These are phyloP conservation scores for Myotis findleyi DNA, from an alignment of 2,797 vertebrate species.

Conservation along the genomic window DNA sequence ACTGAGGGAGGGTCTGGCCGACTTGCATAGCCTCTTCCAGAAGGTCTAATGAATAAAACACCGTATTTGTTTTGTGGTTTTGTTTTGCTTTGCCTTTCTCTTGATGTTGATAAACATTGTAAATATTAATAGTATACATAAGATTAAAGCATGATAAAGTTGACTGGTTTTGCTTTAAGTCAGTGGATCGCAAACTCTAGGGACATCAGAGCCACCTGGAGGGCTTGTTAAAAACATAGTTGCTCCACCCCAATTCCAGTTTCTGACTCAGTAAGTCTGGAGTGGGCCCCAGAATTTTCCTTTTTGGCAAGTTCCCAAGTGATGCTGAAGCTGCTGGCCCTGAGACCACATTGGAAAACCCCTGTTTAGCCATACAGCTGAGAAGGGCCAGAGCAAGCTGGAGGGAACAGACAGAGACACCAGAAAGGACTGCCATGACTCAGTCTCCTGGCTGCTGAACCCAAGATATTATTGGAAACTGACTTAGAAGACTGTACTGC, in stretches of 20 bases:
- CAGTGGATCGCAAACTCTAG: background rate
- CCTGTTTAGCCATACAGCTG: background rate
- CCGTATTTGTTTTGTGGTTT: background rate
- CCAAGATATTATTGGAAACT: background rate
- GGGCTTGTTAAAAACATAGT: background rate
- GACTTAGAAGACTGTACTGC: background rate
- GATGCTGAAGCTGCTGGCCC: background rate
- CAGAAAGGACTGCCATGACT: background rate
- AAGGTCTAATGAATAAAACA: background rate
- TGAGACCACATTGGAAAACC: conserved; percentile 2
- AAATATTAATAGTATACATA: background rate
- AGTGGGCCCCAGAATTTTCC: background rate
- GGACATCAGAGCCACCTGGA: background rate
- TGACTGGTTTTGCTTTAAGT: background rate
- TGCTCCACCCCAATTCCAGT: background rate
- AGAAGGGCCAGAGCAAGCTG: background rate
- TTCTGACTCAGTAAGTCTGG: background rate
- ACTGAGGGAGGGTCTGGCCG: background rate
- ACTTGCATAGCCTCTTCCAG: background rate
- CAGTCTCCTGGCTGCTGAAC: background rate
- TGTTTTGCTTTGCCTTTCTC: background rate
- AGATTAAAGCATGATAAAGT: background rate
- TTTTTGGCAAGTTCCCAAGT: background rate
- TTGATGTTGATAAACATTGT: background rate
- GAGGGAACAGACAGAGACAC: background rate